These are phyloP conservation scores for Luidia sarsii DNA, from an alignment of 53 echinoderm and acorn worm genomes.

Conservation along the genomic window DNA sequence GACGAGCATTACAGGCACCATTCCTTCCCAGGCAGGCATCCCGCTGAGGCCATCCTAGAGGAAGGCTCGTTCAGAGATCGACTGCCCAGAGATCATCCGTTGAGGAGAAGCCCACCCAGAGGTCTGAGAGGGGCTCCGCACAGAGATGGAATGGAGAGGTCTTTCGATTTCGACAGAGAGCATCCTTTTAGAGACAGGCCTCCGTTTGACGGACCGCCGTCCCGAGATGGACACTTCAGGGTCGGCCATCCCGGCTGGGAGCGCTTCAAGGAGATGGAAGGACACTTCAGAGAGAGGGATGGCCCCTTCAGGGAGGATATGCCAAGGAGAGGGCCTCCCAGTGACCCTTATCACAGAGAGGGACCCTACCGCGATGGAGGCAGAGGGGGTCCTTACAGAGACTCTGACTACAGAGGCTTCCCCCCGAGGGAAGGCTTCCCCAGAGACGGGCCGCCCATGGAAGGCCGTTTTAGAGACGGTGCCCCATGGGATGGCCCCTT, in stretches of 20 bases:
- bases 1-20: constrained; percentile 1
- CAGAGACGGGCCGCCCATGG: background rate
- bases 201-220: background rate
- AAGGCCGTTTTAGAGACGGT: constrained; percentile 23
- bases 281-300: background rate
- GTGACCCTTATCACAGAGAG: background rate
- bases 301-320: constrained; percentile 3
- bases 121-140: background rate
- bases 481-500: background rate
- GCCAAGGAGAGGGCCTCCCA: constrained; percentile 23
- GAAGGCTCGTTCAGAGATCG: background rate
- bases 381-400: constrained; percentile 15
- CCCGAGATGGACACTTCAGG: constrained; percentile 16
- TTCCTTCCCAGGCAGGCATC: background rate
- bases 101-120: constrained; percentile 10
- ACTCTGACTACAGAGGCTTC: background rate
- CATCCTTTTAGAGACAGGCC: constrained; percentile 32
- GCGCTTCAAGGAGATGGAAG: background rate
- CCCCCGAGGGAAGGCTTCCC: background rate
- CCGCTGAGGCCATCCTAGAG: background rate
- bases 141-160: constrained; percentile 3
- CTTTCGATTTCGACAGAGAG: no score
- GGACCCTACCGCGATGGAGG: constrained; percentile 2
- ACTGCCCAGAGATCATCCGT: background rate
- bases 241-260: background rate